phyloP scores from a whole-genome alignment of 1,140 invertebrate species.

The Nasonia giraulti region DNA sequence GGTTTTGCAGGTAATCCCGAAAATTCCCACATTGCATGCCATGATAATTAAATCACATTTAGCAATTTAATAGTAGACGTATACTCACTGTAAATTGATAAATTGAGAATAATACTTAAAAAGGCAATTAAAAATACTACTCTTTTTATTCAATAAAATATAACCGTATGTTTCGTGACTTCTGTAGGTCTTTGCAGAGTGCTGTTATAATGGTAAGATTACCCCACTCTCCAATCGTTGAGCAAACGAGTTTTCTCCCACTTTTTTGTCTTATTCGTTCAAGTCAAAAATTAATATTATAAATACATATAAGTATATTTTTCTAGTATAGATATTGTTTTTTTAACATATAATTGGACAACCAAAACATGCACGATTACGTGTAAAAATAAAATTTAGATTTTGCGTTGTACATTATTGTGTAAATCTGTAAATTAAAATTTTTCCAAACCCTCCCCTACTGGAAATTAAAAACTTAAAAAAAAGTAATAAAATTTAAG shows the following conservation, averaged over 20 bases:
- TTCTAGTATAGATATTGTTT: too few relatives aligned
- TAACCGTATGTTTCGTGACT: not conserved
- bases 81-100: not conserved
- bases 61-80: not conserved
- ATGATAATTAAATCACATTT: too few relatives aligned
- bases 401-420: too few relatives aligned
- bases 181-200: not conserved
- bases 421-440: too few relatives aligned
- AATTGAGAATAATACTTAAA: not conserved
- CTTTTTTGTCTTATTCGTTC: not conserved
- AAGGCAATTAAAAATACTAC: not conserved
- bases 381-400: too few relatives aligned
- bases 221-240: not conserved
- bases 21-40: too few relatives aligned
- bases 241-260: conserved; percentile 21
- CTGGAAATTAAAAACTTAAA: too few relatives aligned
- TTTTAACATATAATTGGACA: too few relatives aligned
- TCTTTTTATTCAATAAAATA: not conserved
- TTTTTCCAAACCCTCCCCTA: too few relatives aligned
- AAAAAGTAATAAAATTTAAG: too few relatives aligned
- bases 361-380: too few relatives aligned
- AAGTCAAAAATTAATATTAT: not conserved
- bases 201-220: not conserved
- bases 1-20: too few relatives aligned
- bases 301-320: not conserved